Base-by-base conservation (phyloP, 2,797 vertebrate species). In the Protosalanx chinensis region DNA sequence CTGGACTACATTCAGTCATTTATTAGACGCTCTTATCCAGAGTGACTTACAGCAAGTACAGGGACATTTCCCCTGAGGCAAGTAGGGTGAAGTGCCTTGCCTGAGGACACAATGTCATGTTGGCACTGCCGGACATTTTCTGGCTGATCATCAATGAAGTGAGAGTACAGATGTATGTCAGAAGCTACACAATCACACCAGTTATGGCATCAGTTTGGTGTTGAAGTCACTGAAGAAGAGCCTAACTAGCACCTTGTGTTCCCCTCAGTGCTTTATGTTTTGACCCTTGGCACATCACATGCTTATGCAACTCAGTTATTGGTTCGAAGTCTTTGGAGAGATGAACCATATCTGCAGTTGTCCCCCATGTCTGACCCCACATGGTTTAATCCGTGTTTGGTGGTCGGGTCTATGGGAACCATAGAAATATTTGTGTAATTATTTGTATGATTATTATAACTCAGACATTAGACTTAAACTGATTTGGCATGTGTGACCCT, bases 91-190 rank as follows among this genome's bases (percentile, higher is more conserved):
- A 27, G 23, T 27, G 23, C 1, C 23, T 27, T 27, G 23, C 23
- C 23, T 1, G 1, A 27, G 23, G 23, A 5, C 32, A 57, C 32
- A 68, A 16, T 61, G 64, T 12, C 10, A n/a, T 76, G 77, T 73
- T 78, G 64, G 74, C 75, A 57, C 74, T 78, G 30, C 37, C 49
- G 18, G 33, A 7, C 33, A 35, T 35, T 35, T 35, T 5, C 33
- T 35, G 5, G 33, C 5, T 35, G 33, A 6, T 35, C 33, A 6
- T 7, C 33, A 35, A 35, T 35, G 5, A 35, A 35, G 10, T 41
- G 37, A 41, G 37, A 1, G 37, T 41, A 41, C 8, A 41, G 37
- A 41, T 1, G 8, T 7, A 10, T 41, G 37, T 10, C 37, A 12
- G 6, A 41, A 41, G 37, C 8, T 41, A 10, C 37, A 41, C 37